Conservation (phyloP, 2,113 vertebrate genomes). For the Pterophyllum scalare region DNA sequence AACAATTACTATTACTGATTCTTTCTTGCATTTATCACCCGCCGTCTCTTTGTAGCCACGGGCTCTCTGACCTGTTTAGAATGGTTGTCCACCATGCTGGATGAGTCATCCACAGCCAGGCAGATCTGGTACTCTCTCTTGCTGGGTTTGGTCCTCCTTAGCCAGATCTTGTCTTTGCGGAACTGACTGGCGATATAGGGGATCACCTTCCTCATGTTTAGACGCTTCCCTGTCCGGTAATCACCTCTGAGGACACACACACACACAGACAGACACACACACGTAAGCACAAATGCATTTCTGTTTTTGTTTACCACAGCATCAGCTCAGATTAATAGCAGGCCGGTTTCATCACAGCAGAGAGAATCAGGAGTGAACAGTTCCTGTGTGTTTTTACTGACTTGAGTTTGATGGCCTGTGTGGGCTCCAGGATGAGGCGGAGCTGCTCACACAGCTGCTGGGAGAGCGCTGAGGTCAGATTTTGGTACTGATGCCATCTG, state of each 20-base stretch:
- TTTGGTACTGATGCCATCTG: constrained; percentile 94
- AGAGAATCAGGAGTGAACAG: background rate
- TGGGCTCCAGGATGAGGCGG: constrained; percentile 93
- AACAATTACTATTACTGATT: background rate
- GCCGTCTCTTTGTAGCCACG: background rate
- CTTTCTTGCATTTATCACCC: background rate
- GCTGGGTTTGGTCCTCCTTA: constrained; percentile 95
- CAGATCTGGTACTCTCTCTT: constrained; percentile 98
- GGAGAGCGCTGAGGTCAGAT: constrained; percentile 90
- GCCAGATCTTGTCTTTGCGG: constrained; percentile 98
- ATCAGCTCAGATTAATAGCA: background rate
- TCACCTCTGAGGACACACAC: constrained; percentile 85
- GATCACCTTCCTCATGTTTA: constrained; percentile 99
- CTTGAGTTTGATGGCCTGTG: constrained; percentile 94
- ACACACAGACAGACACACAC: background rate
- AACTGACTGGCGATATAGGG: constrained; percentile 98
- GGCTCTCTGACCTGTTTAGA: constrained; percentile 91
- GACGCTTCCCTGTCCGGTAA: constrained; percentile 94
- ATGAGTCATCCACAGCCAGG: constrained; percentile 95
- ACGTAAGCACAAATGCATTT: background rate
- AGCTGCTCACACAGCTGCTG: constrained; percentile 98
- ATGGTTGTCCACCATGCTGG: constrained; percentile 98
- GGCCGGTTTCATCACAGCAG: background rate
- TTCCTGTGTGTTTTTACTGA: constrained; percentile 53
- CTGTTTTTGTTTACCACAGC: background rate